Base-by-base conservation (phyloP, 2,888 invertebrate genomes). In the Cabera pusaria region DNA sequence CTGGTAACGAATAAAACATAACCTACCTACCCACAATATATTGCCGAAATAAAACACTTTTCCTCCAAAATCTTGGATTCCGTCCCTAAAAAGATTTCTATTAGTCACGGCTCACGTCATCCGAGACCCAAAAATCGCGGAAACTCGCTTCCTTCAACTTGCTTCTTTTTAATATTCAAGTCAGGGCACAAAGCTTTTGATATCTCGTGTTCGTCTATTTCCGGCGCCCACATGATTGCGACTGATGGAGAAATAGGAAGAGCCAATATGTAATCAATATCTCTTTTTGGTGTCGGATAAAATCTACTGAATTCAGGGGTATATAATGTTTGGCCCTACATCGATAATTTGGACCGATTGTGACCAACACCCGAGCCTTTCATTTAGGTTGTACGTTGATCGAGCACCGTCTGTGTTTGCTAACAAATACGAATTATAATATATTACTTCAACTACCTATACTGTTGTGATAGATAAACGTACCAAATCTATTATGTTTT, bases 141-240 rank as follows among this genome's bases (percentile, higher is more conserved):
- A 19, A 41, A 17, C 35, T 27, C 23, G 44, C 36, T 41, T 16
- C 14, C 11, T 31, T 25, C 31, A 16, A 20, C 26, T 24, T 25
- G 19, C 40, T 44, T 28, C 44, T 48, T 34, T 36, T 50, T 53
- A 53, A 42, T 50, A 53, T 53, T 53, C 52, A 39, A 33, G 29
- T 31, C 50, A 42, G 29, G 25, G 17, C 48, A 42, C 35, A 46
- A 34, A 44, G 36, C 37, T 46, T 44, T 45, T 44, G 41, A 48
- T 50, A 35, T 48, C 34, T 42, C 25, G 28, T 37, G 44, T 41
- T 39, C 45, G 41, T 42, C 35, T 33, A 36, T 47, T 49, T 24
- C 43, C 40, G 17, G 18, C 16, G 12, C 14, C 39, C 20, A 1
- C 17, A 29, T 34, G 35, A 36, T 35, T 35, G 21, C 34, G 25